Base-by-base conservation (phyloP, 1,140 invertebrate genomes). In the Heliothis subflexa region DNA sequence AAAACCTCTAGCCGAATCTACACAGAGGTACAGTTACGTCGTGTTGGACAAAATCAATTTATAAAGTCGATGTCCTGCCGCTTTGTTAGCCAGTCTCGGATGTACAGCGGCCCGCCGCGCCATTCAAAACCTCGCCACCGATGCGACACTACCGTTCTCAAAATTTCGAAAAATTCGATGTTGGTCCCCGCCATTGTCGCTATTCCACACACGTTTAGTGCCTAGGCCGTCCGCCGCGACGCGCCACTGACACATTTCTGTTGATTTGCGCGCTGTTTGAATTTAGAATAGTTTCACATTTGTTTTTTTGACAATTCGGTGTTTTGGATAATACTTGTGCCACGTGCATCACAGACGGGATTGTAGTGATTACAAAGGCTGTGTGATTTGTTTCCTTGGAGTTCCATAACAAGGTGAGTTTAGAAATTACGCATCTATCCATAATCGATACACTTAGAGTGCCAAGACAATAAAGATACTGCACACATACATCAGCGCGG, bases 231-330 rank as follows among this genome's bases (percentile, higher is more conserved):
- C 85, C 86, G 88, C 86, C 84, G 86, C 88, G 85, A 84, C 85
- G 90, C 91, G 91, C 91, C 92, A 94, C 92, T 94, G 92, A 94
- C 92, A 94, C 91, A 94, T 92, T 94, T 94, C 88, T 93, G 85
- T 84, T 80, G 83, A 86, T 89, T 87, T 86, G 91, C 89, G 92
- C 91, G 92, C 88, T 82, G 86, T 89, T 91, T 91, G 92, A 94
- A 94, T 94, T 92, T 92, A 90, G 89, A 94, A 93, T 87, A 90
- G 90, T 87, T 91, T 88, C 89, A 79, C 45, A 78, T 82, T 82
- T 82, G 62, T 82, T 79, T 76, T 91, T 18, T 88, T 89, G 85
- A 49, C 74, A 80, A 82, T 81, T 90, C 86, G 83, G 89, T 91
- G 89, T 81, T 89, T 85, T 87, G 66, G 64, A 86, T 79, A 86